Conservation (phyloP, 2,797 vertebrate species). For the Prunella strophiata region DNA sequence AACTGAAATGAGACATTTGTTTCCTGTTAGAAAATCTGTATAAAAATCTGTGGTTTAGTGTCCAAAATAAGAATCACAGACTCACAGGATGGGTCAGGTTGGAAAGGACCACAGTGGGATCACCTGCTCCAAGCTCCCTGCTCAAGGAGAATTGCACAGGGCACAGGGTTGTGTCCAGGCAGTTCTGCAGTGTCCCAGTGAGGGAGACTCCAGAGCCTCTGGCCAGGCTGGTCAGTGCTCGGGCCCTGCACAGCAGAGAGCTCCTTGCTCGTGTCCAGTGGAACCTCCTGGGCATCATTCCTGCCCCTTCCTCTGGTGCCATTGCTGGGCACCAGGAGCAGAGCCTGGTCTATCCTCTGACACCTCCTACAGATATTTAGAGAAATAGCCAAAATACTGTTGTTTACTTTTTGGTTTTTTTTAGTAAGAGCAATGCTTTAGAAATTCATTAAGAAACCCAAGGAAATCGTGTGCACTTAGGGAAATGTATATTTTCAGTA, state of each 20-base stretch:
- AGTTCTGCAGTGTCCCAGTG: not conserved
- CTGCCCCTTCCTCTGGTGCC: not conserved
- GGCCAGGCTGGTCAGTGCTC: not conserved
- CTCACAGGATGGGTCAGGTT: not conserved
- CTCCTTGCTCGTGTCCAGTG: not conserved
- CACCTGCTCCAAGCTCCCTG: not conserved
- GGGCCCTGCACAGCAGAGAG: not conserved
- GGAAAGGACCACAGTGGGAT: not conserved
- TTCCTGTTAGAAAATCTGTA: not conserved
- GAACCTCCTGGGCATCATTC: not conserved
- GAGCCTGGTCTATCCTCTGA: too few relatives aligned
- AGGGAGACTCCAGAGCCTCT: not conserved
- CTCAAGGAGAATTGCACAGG: not conserved
- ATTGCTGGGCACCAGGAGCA: not conserved
- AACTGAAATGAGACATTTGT: not conserved
- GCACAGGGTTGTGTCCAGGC: not conserved
- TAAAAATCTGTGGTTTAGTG: not conserved
- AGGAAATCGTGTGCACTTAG: not conserved
- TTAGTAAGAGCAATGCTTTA: not conserved
- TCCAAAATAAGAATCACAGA: not conserved
- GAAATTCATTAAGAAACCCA: not conserved
- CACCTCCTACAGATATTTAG: not conserved
- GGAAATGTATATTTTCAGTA: not conserved
- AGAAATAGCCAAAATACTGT: not conserved
- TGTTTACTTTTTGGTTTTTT: not conserved